phyloP scores from a whole-genome alignment of 2,113 vertebrate genomes.

The Arenaria interpres region DNA sequence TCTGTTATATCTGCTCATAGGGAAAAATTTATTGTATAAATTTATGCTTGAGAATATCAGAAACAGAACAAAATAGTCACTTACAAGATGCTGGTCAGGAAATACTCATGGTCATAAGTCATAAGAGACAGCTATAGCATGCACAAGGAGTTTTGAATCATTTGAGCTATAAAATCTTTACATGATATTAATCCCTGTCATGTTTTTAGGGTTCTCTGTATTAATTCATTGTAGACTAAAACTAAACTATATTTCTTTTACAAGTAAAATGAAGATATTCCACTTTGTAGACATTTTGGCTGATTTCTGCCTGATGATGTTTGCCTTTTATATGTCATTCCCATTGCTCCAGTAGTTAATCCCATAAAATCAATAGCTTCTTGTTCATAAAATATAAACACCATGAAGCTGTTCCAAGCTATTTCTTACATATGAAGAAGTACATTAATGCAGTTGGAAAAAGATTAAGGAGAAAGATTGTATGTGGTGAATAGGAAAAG shows the following conservation, averaged over 20 bases:
- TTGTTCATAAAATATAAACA: slow-evolving; percentile 34
- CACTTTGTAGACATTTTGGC: slow-evolving; percentile 26
- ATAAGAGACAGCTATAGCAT: background rate
- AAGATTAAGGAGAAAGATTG: background rate
- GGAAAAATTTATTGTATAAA: background rate
- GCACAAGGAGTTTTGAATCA: background rate
- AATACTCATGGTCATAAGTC: background rate
- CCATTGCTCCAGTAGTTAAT: slow-evolving; percentile 41
- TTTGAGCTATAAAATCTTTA: slow-evolving; percentile 20
- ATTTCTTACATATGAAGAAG: background rate
- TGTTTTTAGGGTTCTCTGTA: slow-evolving; percentile 30
- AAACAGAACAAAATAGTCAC: slow-evolving; percentile 51
- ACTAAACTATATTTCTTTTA: slow-evolving; percentile 39
- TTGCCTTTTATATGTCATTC: slow-evolving; percentile 18
- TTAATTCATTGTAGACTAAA: background rate
- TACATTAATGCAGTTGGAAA: background rate
- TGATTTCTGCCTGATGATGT: slow-evolving; percentile 34
- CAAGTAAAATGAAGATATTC: slow-evolving; percentile 8
- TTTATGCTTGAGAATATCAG: slow-evolving; percentile 20
- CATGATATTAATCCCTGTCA: slow-evolving; percentile 9
- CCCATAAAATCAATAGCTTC: slow-evolving; percentile 31
- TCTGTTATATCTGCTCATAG: background rate
- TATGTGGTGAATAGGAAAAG: background rate
- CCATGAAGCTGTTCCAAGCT: background rate
- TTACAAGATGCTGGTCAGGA: slow-evolving; percentile 33